Conservation (phyloP, 1,140 invertebrate genomes). For the Lepidurus couesii region DNA sequence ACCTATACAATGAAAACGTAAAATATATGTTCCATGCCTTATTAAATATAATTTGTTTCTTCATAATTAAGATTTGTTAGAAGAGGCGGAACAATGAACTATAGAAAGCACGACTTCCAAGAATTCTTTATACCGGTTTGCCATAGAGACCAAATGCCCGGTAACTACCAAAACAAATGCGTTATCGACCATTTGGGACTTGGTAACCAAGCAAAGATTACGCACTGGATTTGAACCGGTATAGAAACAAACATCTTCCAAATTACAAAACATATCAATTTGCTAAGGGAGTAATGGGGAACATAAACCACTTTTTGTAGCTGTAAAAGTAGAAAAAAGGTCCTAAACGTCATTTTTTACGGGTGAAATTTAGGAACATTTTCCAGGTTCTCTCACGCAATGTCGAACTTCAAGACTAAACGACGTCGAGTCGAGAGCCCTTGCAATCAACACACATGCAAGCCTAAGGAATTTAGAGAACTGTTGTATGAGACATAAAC, state of each 20-base stretch:
- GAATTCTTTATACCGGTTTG: background rate
- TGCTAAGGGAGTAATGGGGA: background rate
- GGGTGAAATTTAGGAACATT: constrained; percentile 14
- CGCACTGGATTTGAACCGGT: background rate
- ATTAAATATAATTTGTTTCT: background rate
- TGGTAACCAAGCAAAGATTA: background rate
- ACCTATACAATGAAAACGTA: constrained; percentile 48
- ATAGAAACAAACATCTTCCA: background rate
- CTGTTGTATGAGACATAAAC: background rate
- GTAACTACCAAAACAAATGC: constrained; percentile 15
- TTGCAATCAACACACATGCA: constrained; percentile 19
- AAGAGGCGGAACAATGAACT: background rate
- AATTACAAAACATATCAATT: background rate
- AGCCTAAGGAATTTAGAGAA: background rate
- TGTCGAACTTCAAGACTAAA: background rate
- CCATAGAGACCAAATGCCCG: constrained; percentile 2
- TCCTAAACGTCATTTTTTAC: background rate
- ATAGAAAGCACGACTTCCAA: background rate
- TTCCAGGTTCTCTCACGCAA: background rate
- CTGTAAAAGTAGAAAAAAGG: background rate
- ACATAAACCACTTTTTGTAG: background rate
- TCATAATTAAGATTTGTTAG: background rate
- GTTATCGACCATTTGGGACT: background rate
- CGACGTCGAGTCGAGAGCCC: background rate
- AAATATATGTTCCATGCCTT: background rate